These are phyloP conservation scores for Calephelis nemesis DNA, from an alignment of 1,140 invertebrate genomes.

Conservation along the genomic window DNA sequence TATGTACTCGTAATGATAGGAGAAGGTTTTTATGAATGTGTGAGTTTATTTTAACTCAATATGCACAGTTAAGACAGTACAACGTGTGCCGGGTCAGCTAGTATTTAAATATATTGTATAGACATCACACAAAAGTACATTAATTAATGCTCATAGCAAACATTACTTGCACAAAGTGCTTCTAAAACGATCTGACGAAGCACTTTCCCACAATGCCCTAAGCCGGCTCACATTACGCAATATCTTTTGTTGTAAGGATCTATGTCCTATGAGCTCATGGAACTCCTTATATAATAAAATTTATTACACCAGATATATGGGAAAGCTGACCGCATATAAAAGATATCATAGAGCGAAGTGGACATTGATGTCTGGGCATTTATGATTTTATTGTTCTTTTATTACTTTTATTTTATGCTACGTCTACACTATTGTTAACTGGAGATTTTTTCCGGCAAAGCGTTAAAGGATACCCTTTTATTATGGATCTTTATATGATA, in stretches of 20 bases:
- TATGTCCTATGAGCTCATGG: background rate
- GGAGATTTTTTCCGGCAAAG: background rate
- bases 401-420: constrained; percentile 3
- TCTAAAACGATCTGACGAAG: constrained; percentile 1
- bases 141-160: background rate
- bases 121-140: too few species aligned
- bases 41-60: too few species aligned
- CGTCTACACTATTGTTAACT: constrained; percentile 2
- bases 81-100: too few species aligned
- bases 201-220: background rate
- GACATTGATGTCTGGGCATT: constrained; percentile 10
- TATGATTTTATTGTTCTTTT: constrained; percentile 13
- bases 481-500: background rate
- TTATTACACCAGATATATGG: constrained; percentile 2
- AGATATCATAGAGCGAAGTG: constrained; percentile 4
- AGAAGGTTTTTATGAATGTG: too few species aligned
- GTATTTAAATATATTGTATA: too few species aligned
- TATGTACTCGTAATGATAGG: too few species aligned
- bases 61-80: too few species aligned
- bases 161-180: background rate
- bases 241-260: constrained; percentile 3
- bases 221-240: background rate
- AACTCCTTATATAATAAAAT: constrained; percentile 13
- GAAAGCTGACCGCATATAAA: constrained; percentile 8
- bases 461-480: constrained; percentile 6